phyloP scores from a whole-genome alignment of 1,140 invertebrate genomes.

The Lepidotrigona ventralis region DNA sequence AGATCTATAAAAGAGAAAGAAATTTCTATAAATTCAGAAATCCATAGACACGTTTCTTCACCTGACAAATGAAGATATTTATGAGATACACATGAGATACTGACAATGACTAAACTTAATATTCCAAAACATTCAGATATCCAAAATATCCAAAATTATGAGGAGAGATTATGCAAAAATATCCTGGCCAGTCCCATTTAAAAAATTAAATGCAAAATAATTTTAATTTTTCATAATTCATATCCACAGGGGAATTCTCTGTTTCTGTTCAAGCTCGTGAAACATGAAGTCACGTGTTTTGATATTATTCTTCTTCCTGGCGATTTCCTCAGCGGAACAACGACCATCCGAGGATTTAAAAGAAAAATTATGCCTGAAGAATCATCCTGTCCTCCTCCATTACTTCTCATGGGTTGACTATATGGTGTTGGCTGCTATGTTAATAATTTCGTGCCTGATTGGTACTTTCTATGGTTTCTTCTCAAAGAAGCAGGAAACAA shows the following conservation, averaged over 20 bases:
- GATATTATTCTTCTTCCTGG: constrained; percentile 71
- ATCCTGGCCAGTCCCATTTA: neutral
- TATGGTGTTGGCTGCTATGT: constrained; percentile 85
- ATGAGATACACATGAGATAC: too few species aligned
- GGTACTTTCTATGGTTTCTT: constrained; percentile 91
- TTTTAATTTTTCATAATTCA: neutral
- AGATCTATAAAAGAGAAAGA: neutral
- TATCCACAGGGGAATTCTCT: neutral
- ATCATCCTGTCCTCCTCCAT: constrained; percentile 65
- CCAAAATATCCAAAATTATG: neutral
- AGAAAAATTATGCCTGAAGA: constrained; percentile 57
- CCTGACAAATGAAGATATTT: neutral
- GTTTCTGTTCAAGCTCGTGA: constrained; percentile 5
- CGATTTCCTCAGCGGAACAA: constrained; percentile 74
- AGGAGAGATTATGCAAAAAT: neutral
- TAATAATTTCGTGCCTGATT: constrained; percentile 87
- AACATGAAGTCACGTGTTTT: constrained; percentile 71
- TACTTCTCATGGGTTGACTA: constrained; percentile 87
- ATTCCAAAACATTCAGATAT: neutral
- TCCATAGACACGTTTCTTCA: neutral
- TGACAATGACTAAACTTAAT: neutral
- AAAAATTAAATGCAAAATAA: neutral
- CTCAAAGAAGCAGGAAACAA: constrained; percentile 86
- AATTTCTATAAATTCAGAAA: neutral
- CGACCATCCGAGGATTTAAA: constrained; percentile 50